phyloP scores from a whole-genome alignment of 2,797 vertebrate genomes.

The Ctenosaura bakeri region DNA sequence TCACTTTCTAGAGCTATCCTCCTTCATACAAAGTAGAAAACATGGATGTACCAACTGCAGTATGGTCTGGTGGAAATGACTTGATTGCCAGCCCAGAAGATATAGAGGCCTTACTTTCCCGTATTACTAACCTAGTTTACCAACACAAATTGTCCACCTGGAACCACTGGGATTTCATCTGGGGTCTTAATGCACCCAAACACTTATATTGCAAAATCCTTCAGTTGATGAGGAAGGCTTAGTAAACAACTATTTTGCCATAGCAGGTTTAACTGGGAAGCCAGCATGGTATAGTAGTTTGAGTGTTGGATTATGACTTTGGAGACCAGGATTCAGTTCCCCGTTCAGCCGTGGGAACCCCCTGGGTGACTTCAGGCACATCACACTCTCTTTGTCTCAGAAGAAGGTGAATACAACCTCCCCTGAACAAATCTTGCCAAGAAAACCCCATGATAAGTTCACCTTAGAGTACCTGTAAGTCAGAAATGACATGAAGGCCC shows the following conservation, averaged over 20 bases:
- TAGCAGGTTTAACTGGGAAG: background rate
- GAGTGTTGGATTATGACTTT: no score
- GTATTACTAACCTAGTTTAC: slow-evolving; percentile 85
- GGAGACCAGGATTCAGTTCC: no score
- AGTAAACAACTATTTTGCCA: slow-evolving; percentile 67
- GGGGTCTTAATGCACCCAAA: slow-evolving; percentile 90
- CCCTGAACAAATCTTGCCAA: no score
- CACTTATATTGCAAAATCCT: slow-evolving; percentile 88
- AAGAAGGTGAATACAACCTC: no score
- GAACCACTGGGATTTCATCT: slow-evolving; percentile 95
- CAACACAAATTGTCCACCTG: slow-evolving; percentile 87
- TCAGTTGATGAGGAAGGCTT: slow-evolving; percentile 81
- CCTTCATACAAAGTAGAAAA: slow-evolving; percentile 83
- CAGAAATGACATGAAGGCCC: no score
- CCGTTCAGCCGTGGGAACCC: no score
- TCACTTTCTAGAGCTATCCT: slow-evolving; percentile 78
- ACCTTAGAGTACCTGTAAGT: no score
- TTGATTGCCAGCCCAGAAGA: slow-evolving; percentile 87
- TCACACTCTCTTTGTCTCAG: no score
- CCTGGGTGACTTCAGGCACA: no score
- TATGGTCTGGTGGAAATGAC: slow-evolving; percentile 92
- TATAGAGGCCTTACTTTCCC: slow-evolving; percentile 81
- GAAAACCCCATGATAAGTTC: no score
- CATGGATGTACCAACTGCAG: slow-evolving; percentile 88
- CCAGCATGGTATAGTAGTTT: no score